Conservation (phyloP, 2,797 vertebrate genomes). For the Melanotaenia pygmaea region DNA sequence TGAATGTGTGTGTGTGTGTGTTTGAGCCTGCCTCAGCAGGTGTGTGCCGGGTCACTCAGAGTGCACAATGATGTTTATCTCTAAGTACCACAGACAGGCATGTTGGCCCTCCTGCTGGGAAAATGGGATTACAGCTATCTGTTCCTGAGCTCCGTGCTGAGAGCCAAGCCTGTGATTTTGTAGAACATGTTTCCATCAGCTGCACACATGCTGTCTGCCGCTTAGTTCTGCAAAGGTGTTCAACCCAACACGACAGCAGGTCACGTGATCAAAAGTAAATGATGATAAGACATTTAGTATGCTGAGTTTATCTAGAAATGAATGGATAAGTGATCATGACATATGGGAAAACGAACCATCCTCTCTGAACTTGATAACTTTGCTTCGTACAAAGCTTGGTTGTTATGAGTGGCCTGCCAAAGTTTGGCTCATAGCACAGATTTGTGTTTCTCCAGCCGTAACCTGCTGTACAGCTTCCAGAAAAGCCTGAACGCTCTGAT, state of each 20-base stretch:
- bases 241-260: conserved; percentile 27
- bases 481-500: conserved; percentile 38
- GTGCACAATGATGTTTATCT: conserved; percentile 76
- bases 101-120: conserved; percentile 69
- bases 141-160: conserved; percentile 52
- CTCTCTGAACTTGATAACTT: conserved; percentile 48
- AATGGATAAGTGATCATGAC: conserved; percentile 28
- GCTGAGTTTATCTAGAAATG: conserved; percentile 16
- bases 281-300: conserved; percentile 21
- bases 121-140: conserved; percentile 70
- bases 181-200: conserved; percentile 60
- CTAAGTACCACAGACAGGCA: conserved; percentile 64
- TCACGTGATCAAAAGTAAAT: not conserved
- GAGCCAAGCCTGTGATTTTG: conserved; percentile 48
- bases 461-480: conserved; percentile 54
- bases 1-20: conserved; percentile 39
- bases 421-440: conserved; percentile 47
- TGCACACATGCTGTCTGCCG: conserved; percentile 40
- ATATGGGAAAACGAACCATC: conserved; percentile 19
- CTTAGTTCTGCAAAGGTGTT: conserved; percentile 49
- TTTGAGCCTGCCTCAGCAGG: conserved; percentile 68
- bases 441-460: conserved; percentile 54
- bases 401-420: conserved; percentile 58
- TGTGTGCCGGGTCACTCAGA: conserved; percentile 71
- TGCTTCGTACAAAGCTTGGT: conserved; percentile 43